Evolutionary conservation across 1,140 invertebrate species (phyloP).

Genomic region (Zaprionus nigranus): DNA sequence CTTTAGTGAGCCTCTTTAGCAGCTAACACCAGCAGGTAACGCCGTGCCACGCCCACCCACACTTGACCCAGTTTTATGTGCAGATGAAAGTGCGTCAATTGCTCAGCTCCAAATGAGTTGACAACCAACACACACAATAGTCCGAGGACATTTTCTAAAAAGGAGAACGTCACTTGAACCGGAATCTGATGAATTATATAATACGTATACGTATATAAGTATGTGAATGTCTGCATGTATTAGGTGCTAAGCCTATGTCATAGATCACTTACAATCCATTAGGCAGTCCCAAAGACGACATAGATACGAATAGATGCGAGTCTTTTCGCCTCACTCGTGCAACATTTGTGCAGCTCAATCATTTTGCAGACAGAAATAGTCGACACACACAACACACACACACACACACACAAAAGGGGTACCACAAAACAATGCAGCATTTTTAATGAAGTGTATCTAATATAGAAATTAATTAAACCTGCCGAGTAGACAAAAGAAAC

Average conservation of each 20-base stretch:
- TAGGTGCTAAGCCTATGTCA: slow-evolving; percentile 21
- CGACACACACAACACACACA: slow-evolving; percentile 22
- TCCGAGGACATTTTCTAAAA: slow-evolving; percentile 1
- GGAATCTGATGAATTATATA: slow-evolving; percentile 69
- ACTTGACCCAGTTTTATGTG: slow-evolving; percentile 71
- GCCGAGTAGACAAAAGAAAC: slow-evolving; percentile 37
- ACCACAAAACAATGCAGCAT: slow-evolving; percentile 33
- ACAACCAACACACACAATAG: slow-evolving; percentile 33
- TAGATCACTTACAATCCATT: slow-evolving; percentile 75
- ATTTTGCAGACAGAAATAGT: slow-evolving; percentile 60
- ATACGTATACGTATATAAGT: not conserved
- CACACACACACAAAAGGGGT: slow-evolving; percentile 13
- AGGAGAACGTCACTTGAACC: slow-evolving; percentile 26
- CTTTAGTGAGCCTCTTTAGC: slow-evolving; percentile 34
- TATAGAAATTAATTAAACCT: slow-evolving; percentile 81
- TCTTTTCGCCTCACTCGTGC: slow-evolving; percentile 23
- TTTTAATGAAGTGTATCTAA: slow-evolving; percentile 82
- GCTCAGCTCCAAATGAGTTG: slow-evolving; percentile 55
- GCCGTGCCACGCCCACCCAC: slow-evolving; percentile 18
- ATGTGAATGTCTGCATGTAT: not conserved
- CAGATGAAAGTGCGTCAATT: slow-evolving; percentile 69
- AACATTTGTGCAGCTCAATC: slow-evolving; percentile 71
- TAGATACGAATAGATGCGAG: slow-evolving; percentile 27
- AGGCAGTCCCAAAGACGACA: slow-evolving; percentile 26
- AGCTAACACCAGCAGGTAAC: not conserved